Evolutionary conservation across 2,888 invertebrate species (phyloP).

Genomic region (Cryptus armator): DNA sequence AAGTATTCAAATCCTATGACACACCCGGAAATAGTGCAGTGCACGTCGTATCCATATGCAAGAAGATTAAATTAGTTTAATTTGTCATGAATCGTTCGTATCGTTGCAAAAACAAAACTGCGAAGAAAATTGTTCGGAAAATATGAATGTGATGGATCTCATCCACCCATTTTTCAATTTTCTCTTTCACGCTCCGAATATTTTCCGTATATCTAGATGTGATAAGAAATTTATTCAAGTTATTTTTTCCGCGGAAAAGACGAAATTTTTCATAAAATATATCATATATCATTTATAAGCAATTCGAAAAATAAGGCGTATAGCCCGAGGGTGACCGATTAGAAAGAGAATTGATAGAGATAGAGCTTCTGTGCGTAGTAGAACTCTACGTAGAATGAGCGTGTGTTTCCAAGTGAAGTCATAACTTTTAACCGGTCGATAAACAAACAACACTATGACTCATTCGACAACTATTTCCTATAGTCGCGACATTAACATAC

Average conservation of each 20-base stretch:
- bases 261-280: not conserved
- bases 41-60: not conserved
- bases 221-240: too few relatives aligned
- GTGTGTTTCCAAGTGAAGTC: constrained; percentile 1
- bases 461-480: constrained; percentile 1
- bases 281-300: too few relatives aligned
- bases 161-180: not conserved
- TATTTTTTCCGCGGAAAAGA: not conserved
- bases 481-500: not conserved
- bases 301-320: too few relatives aligned
- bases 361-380: too few relatives aligned
- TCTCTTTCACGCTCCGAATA: too few relatives aligned
- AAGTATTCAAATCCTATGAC: too few relatives aligned
- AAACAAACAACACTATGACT: not conserved
- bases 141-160: not conserved
- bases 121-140: not conserved
- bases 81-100: too few relatives aligned
- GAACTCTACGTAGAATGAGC: too few relatives aligned
- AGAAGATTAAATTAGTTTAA: not conserved
- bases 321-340: too few relatives aligned
- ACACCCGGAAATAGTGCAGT: too few relatives aligned
- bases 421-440: constrained; percentile 9
- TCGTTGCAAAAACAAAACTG: not conserved
- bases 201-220: too few relatives aligned
- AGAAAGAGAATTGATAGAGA: too few relatives aligned